Evolutionary conservation across 2,113 vertebrate species (phyloP).

Genomic region (Theristicus caerulescens): DNA sequence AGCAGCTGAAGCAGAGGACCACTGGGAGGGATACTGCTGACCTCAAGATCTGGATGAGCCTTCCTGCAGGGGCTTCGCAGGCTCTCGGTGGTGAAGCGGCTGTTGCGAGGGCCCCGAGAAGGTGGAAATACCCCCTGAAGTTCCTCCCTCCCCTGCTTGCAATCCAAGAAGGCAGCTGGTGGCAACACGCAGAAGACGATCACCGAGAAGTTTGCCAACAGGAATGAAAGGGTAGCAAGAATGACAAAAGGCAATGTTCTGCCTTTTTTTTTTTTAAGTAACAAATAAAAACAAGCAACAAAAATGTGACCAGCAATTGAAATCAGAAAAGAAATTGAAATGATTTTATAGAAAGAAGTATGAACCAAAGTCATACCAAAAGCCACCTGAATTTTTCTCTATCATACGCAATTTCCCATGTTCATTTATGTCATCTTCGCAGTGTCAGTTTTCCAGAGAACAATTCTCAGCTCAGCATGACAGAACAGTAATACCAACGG

Average conservation of each 20-base stretch:
- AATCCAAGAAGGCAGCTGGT: neutral
- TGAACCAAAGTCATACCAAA: neutral
- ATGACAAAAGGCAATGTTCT: neutral
- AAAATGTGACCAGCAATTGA: neutral
- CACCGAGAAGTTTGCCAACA: neutral
- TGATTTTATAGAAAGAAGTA: neutral
- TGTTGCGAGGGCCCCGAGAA: neutral
- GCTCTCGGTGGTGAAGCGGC: rapidly evolving
- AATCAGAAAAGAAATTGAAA: neutral
- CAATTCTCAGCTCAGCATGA: constrained; percentile 50
- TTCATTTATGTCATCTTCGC: neutral
- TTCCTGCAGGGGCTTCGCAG: neutral
- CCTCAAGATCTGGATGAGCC: neutral
- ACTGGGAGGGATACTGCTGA: neutral
- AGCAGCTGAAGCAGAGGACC: neutral
- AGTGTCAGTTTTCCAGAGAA: neutral
- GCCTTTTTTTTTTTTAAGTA: neutral
- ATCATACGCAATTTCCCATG: neutral
- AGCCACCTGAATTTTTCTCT: constrained; percentile 8
- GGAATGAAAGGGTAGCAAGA: neutral
- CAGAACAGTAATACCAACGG: neutral
- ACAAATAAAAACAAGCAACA: neutral
- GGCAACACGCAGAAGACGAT: rapidly evolving
- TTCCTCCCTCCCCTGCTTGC: neutral
- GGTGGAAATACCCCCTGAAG: neutral